Evolutionary conservation across 2,797 vertebrate genomes (phyloP).

Genomic region (Xiphophorus birchmanni): DNA sequence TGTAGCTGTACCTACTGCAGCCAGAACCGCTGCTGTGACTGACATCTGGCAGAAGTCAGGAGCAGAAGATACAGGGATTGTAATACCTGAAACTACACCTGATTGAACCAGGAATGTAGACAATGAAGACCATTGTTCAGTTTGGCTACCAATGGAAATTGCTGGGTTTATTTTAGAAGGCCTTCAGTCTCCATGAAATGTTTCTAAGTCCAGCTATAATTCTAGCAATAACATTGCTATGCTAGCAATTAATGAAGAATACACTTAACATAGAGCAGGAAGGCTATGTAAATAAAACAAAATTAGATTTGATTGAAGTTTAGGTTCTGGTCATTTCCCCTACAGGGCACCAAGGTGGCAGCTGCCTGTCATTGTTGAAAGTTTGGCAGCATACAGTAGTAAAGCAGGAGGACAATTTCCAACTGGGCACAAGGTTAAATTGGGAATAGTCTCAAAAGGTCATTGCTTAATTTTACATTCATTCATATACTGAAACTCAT

Average conservation of each 20-base stretch:
- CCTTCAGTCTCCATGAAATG: not conserved
- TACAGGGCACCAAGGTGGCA: too few species aligned
- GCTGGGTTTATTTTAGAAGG: not conserved
- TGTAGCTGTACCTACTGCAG: not conserved
- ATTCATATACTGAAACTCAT: not conserved
- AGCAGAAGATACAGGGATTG: not conserved
- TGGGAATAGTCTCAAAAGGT: not conserved
- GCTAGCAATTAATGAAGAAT: not conserved
- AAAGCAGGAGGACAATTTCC: not conserved
- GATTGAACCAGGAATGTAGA: not conserved
- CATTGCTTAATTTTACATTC: not conserved
- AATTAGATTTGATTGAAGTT: too few species aligned
- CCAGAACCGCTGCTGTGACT: not conserved
- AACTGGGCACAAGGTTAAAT: not conserved
- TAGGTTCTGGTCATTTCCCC: too few species aligned
- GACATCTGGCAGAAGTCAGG: not conserved
- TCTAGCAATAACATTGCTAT: not conserved
- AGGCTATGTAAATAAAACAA: not conserved
- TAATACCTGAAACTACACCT: not conserved
- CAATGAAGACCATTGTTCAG: not conserved
- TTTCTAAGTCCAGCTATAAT: not conserved
- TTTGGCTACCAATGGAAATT: not conserved
- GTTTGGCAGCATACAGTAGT: not conserved
- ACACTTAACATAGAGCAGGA: not conserved
- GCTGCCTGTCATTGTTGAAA: not conserved